A percentile compares a stretch with the other conserved stretches of the same genome.
phyloP scores from a whole-genome alignment of 2,797 vertebrate genomes.

The Momotus momota region DNA sequence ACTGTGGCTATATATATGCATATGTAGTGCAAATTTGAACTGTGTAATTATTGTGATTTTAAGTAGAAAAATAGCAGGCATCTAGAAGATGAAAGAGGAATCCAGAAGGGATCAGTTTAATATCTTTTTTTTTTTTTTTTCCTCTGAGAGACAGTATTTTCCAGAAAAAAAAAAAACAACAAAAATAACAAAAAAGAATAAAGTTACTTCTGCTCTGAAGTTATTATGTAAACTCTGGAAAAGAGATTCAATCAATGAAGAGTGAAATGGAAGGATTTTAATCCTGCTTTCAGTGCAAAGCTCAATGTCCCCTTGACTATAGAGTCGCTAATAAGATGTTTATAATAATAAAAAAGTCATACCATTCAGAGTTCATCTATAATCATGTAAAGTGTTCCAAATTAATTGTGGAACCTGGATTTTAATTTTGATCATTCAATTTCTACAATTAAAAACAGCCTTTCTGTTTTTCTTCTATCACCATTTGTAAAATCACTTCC shows the following conservation, averaged over 20 bases:
- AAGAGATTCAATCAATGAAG: background rate
- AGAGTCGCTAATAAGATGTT: background rate
- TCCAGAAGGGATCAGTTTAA: background rate
- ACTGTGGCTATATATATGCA: background rate
- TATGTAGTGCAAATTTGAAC: background rate
- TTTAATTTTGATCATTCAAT: background rate
- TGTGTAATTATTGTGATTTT: background rate
- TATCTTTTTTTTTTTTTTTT: background rate
- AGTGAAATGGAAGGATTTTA: conserved; percentile 31
- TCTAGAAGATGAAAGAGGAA: background rate
- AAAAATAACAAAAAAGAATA: background rate
- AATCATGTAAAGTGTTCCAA: background rate
- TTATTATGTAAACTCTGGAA: background rate
- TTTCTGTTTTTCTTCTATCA: background rate
- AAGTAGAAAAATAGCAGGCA: background rate
- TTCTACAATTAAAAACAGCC: background rate
- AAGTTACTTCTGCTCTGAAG: background rate
- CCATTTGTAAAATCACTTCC: background rate
- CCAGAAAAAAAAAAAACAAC: background rate
- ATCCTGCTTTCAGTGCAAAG: background rate
- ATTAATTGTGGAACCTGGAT: background rate
- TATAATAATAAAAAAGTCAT: background rate
- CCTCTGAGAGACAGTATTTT: background rate
- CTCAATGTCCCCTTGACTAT: background rate
- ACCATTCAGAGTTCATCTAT: background rate